These are phyloP conservation scores for Lates japonicus DNA, from an alignment of 2,797 vertebrate genomes.

Conservation along the genomic window DNA sequence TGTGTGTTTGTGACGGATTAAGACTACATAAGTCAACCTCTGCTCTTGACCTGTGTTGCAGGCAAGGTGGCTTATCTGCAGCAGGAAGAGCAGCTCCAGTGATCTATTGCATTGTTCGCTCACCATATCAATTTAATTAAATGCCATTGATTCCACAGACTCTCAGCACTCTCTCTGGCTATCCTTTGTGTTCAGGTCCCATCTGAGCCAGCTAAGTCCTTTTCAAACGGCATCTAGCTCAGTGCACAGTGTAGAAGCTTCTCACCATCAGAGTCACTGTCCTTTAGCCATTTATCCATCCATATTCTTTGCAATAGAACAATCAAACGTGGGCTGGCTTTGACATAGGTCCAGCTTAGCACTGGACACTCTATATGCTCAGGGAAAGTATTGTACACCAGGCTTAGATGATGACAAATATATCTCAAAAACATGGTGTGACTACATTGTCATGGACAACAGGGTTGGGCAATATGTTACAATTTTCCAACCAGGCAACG, in stretches of 20 bases:
- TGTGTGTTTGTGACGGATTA: slow-evolving; percentile 46
- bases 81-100: slow-evolving; percentile 43
- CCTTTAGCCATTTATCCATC: not conserved
- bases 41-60: slow-evolving; percentile 56
- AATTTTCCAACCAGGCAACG: no score
- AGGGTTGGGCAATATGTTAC: no score
- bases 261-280: slow-evolving; percentile 3
- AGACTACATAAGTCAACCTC: slow-evolving; percentile 46
- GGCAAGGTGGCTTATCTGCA: slow-evolving; percentile 60
- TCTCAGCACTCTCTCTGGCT: slow-evolving; percentile 28
- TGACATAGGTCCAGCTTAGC: not conserved
- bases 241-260: not conserved
- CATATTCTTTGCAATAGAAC: slow-evolving; percentile 5
- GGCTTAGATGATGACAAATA: not conserved
- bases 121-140: slow-evolving; percentile 79
- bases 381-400: not conserved
- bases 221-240: slow-evolving; percentile 39
- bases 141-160: slow-evolving; percentile 67
- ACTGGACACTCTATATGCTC: not conserved
- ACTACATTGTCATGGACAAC: not conserved
- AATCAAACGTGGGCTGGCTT: not conserved
- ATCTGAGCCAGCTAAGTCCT: slow-evolving; percentile 31
- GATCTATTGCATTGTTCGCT: slow-evolving; percentile 68
- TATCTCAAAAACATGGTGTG: not conserved
- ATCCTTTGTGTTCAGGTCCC: slow-evolving; percentile 44